phyloP scores from a whole-genome alignment of 2,888 invertebrate species.

The Mythimna pallens region DNA sequence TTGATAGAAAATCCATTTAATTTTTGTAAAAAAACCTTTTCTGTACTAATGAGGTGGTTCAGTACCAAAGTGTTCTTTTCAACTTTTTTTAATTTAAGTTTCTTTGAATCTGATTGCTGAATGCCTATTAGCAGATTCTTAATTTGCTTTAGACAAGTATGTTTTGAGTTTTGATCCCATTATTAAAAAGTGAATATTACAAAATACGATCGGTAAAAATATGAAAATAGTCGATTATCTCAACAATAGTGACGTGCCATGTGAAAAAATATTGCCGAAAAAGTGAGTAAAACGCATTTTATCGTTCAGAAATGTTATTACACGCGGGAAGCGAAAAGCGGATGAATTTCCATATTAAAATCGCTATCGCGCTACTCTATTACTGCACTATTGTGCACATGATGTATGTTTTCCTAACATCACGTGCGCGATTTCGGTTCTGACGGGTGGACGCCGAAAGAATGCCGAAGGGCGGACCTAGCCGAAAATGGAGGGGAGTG shows the following conservation, averaged over 20 bases:
- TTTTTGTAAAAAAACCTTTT: constrained; percentile 40
- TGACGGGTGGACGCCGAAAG: constrained; percentile 73
- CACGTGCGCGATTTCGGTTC: constrained; percentile 71
- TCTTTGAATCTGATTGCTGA: constrained; percentile 10
- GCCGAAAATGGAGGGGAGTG: constrained; percentile 36
- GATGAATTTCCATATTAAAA: constrained; percentile 84
- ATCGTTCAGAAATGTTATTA: constrained; percentile 81
- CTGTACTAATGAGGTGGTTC: constrained; percentile 50
- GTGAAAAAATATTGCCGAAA: constrained; percentile 10
- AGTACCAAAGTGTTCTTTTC: constrained; percentile 12
- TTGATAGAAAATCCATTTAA: constrained; percentile 63
- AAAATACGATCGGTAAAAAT: background rate
- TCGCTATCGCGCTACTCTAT: constrained; percentile 80
- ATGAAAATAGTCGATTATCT: background rate
- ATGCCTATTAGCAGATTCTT: constrained; percentile 17
- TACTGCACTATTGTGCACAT: constrained; percentile 83
- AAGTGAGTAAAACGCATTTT: constrained; percentile 62
- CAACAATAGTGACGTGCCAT: constrained; percentile 1
- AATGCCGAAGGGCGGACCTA: constrained; percentile 35
- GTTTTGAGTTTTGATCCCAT: background rate
- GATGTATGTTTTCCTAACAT: constrained; percentile 88
- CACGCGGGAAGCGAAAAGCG: constrained; percentile 82
- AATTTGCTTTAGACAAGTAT: background rate
- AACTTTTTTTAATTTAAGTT: constrained; percentile 11
- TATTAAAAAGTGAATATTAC: background rate